Evolutionary conservation across 1,140 invertebrate species (phyloP).

Genomic region (Eupristina koningsbergeri): DNA sequence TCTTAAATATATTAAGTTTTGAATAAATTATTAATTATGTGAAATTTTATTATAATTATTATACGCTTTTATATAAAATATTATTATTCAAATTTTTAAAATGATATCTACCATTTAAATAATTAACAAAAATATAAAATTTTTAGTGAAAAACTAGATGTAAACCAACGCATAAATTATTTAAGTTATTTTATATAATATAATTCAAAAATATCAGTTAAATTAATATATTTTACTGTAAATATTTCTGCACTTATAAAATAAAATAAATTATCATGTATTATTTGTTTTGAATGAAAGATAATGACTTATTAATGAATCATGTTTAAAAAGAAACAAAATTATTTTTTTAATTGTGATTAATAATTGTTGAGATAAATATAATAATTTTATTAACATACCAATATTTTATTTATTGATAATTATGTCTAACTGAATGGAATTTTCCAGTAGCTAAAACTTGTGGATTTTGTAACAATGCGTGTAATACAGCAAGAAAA

Average conservation of each 20-base stretch:
- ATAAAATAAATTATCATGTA: background rate
- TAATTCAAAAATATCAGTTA: background rate
- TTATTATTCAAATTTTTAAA: background rate
- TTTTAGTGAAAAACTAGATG: no score
- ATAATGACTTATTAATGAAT: conserved; percentile 14
- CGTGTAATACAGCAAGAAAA: conserved; percentile 77
- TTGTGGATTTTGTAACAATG: conserved; percentile 76
- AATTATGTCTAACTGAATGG: conserved; percentile 58
- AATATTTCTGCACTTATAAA: background rate
- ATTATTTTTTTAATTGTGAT: background rate
- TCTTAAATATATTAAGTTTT: no score
- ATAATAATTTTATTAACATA: conserved; percentile 4
- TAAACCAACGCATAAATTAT: no score
- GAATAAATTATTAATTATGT: no score
- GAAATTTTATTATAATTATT: background rate
- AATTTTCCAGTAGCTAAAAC: conserved; percentile 62
- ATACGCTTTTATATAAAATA: background rate
- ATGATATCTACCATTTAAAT: background rate
- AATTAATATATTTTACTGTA: background rate
- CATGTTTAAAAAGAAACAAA: background rate
- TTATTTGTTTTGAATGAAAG: background rate
- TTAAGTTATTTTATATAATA: no score
- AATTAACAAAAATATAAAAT: background rate
- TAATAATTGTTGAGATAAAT: conserved; percentile 6
- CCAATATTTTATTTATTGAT: conserved; percentile 54